Percentiles rank a stretch among this genome's conserved stretches.
These are phyloP conservation scores for Willowsia nigromaculata DNA, from an alignment of 2,888 invertebrate species.

Conservation along the genomic window DNA sequence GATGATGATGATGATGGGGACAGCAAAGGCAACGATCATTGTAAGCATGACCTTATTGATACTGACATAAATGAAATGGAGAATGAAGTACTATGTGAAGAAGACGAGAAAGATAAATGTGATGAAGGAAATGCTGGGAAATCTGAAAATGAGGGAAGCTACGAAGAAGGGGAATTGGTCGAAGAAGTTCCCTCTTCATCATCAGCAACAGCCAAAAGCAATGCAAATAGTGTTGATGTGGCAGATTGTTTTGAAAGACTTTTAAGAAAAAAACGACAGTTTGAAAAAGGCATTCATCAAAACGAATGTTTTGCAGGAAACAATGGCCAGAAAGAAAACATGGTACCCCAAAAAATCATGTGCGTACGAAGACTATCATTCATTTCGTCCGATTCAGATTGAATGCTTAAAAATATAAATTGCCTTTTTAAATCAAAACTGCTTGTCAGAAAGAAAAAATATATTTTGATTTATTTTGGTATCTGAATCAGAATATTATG, in stretches of 20 bases:
- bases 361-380: not conserved
- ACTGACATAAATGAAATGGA: too few species aligned
- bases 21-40: not conserved
- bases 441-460: not conserved
- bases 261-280: not conserved
- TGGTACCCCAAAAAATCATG: slow-evolving; percentile 36
- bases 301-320: not conserved
- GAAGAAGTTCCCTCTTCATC: too few species aligned
- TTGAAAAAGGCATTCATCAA: not conserved
- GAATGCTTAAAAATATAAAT: not conserved
- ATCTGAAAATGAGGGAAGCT: not conserved
- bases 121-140: not conserved
- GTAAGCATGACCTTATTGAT: not conserved
- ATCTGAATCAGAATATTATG: too few species aligned
- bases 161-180: not conserved
- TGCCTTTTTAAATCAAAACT: too few species aligned
- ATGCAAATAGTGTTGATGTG: not conserved
- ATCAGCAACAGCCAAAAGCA: not conserved
- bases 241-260: not conserved
- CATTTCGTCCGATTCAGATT: slow-evolving; percentile 24
- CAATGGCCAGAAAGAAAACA: not conserved
- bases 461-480: too few species aligned
- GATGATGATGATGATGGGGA: not conserved
- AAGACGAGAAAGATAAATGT: too few species aligned
- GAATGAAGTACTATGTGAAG: too few species aligned